A percentile compares a stretch with the other conserved stretches of the same genome.
phyloP scores from a whole-genome alignment of 2,797 vertebrate species.

The Onychomys torridus region DNA sequence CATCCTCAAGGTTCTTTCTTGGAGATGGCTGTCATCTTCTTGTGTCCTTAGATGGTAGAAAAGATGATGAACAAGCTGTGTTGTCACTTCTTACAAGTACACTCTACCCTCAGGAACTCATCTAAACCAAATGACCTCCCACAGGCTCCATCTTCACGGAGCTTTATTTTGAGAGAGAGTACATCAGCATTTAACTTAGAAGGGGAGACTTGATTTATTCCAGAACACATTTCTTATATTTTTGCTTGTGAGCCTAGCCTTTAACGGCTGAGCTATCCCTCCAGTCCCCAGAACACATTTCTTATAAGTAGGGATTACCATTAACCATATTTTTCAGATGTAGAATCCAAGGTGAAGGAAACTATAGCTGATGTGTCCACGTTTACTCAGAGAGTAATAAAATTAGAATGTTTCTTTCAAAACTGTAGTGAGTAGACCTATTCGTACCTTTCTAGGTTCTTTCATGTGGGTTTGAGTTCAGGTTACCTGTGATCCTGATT shows the following conservation, averaged over 20 bases:
- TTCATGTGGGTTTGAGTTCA: background rate
- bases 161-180: background rate
- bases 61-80: background rate
- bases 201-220: background rate
- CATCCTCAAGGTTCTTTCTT: background rate
- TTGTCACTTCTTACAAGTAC: background rate
- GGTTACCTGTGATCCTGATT: background rate
- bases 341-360: background rate
- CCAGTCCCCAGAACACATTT: background rate
- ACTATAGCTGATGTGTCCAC: slow-evolving; percentile 2
- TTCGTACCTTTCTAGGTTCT: background rate
- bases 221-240: background rate
- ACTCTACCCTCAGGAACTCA: background rate
- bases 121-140: background rate
- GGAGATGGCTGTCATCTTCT: background rate
- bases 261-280: too few relatives aligned
- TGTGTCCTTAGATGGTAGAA: background rate
- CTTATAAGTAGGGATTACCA: background rate
- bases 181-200: background rate
- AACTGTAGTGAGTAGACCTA: background rate
- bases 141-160: background rate
- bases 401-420: background rate
- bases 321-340: background rate
- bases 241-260: too few relatives aligned
- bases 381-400: background rate